Evolutionary conservation across 2,113 vertebrate species (phyloP).

Genomic region (Rattus norvegicus): GRCr8 NC_086039.1:38803501-38804000

Average conservation of each 20-base stretch:
- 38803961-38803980: no score
- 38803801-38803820: conserved; percentile 34
- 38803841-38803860: neutral
- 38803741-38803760: neutral
- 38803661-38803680: conserved; percentile 60
- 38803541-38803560: conserved; percentile 61
- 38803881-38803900: no score
- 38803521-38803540: conserved; percentile 60
- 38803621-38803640: conserved; percentile 65
- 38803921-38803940: no score
- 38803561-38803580: conserved; percentile 60
- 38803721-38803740: neutral
- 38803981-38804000: no score
- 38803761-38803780: neutral
- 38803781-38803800: conserved; percentile 10
- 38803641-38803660: conserved; percentile 59
- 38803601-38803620: conserved; percentile 54
- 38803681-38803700: neutral
- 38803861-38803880: neutral
- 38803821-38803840: neutral
- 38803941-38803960: no score
- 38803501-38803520: conserved; percentile 73
- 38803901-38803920: no score
- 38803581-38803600: conserved; percentile 26
- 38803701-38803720: neutral